Percentiles rank a stretch among this genome's conserved stretches.
These are phyloP conservation scores for Drosophila prostipennis DNA, from an alignment of 2,888 invertebrate species.

Conservation along the genomic window DNA sequence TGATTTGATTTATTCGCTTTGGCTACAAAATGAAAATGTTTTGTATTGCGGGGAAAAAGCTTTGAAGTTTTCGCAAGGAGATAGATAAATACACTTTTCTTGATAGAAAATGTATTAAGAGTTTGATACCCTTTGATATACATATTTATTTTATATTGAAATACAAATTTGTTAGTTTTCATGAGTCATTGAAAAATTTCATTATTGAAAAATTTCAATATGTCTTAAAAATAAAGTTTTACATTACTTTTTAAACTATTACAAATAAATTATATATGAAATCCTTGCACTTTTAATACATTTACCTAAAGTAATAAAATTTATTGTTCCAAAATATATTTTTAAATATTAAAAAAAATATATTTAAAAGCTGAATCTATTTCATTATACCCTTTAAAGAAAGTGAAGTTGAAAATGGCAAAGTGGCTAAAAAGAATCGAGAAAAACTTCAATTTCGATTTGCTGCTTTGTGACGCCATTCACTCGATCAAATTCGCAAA, in stretches of 20 bases:
- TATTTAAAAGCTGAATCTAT: background rate
- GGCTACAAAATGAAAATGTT: slow-evolving; percentile 18
- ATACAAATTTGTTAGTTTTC: too few relatives aligned
- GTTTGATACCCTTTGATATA: too few relatives aligned
- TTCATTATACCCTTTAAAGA: background rate
- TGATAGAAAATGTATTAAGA: background rate
- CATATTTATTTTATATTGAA: too few relatives aligned
- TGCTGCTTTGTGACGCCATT: slow-evolving; percentile 61
- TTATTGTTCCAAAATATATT: too few relatives aligned
- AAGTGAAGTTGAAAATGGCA: background rate
- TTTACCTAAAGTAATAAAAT: too few relatives aligned
- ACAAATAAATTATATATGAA: too few relatives aligned
- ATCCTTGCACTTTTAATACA: too few relatives aligned
- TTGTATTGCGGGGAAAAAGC: background rate
- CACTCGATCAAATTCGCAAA: slow-evolving; percentile 76
- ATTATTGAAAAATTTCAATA: too few relatives aligned
- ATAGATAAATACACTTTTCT: background rate
- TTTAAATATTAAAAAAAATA: too few relatives aligned
- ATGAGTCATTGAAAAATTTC: too few relatives aligned
- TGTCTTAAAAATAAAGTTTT: too few relatives aligned
- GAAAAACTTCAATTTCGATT: slow-evolving; percentile 55
- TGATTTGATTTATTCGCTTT: slow-evolving; percentile 38
- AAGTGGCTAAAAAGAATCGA: background rate
- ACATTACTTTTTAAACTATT: too few relatives aligned
- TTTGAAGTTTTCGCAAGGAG: background rate